These are phyloP conservation scores for Epizoanthus ramosus DNA, from an alignment of 92 coral and sea anemone genomes.

Conservation along the genomic window DNA sequence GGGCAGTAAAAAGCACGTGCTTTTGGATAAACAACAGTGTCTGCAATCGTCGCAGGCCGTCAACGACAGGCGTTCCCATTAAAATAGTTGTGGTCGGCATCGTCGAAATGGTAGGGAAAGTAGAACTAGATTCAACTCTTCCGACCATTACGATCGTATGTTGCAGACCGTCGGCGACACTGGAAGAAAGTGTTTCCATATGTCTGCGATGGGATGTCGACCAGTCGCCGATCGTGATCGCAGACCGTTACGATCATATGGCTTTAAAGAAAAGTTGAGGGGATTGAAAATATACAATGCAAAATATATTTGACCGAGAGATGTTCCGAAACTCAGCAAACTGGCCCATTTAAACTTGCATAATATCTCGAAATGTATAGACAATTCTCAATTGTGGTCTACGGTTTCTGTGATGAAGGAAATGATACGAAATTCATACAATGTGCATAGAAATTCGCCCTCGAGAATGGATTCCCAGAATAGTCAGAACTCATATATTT, in stretches of 20 bases:
- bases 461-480: no score
- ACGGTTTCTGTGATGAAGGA: no score
- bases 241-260: neutral
- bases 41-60: neutral
- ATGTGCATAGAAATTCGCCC: no score
- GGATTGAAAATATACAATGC: no score
- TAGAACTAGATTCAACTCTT: constrained; percentile 12
- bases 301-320: no score
- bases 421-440: no score
- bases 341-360: no score
- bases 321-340: no score
- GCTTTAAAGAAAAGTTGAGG: no score
- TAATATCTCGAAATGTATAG: no score
- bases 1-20: constrained; percentile 6
- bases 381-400: no score
- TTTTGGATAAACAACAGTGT: constrained; percentile 7
- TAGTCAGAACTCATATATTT: no score
- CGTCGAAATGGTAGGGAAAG: constrained; percentile 10
- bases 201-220: constrained; percentile 1
- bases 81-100: neutral
- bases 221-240: constrained; percentile 17
- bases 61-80: neutral
- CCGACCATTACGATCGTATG: constrained; percentile 4
- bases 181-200: constrained; percentile 19
- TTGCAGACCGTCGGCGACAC: constrained; percentile 15